Base-by-base conservation (phyloP, 2,113 vertebrate species). In the Heterochromis multidens region DNA sequence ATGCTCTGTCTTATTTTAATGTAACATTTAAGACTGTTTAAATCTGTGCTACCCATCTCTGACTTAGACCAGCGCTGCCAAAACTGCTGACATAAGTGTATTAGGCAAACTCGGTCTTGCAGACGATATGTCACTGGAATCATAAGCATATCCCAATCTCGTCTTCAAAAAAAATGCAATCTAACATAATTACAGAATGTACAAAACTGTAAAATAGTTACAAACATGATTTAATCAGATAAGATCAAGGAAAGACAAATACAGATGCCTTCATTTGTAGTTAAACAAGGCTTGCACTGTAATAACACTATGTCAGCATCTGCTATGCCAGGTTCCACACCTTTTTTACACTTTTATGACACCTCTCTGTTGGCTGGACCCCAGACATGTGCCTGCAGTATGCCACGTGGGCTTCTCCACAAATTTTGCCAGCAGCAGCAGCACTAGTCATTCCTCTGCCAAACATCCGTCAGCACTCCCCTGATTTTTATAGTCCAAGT, bases 381-480 rank as follows among this genome's bases (percentile, higher is more conserved):
- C 77, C 89, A 90, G 89, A 85, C 87, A 89, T 93, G 91, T 81
- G 92, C 88, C 84, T 83, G 78, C 58, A 90, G 90, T 25, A 13
- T 78, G 85, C 92, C 92, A 94, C 90, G 80, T 89, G 93, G 92
- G 81, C 91, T 79, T 59, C 82, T 82, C 49, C 62, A 57, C 60
- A 74, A 82, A 81, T 82, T 79, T 78, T 61, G 61, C 81, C 79
- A 78, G 86, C 82, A 90, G 62, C 87, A 84, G 63, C 83, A 77
- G 54, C 60, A 35, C n/a, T 61, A 60, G 82, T 80, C 29, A 11
- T 80, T 67, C 54, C 65, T 77, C 74, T 84, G 93, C 90, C 92
- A 95, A 94, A 92, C 90, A 93, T 91, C 93, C 76, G 77, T 92
- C 93, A 94, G 86, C 93, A 81, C 78, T 40, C 82, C 79, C 85